Evolutionary conservation across 2,888 invertebrate genomes (phyloP).

Genomic region (Harpalus rufipes): DNA sequence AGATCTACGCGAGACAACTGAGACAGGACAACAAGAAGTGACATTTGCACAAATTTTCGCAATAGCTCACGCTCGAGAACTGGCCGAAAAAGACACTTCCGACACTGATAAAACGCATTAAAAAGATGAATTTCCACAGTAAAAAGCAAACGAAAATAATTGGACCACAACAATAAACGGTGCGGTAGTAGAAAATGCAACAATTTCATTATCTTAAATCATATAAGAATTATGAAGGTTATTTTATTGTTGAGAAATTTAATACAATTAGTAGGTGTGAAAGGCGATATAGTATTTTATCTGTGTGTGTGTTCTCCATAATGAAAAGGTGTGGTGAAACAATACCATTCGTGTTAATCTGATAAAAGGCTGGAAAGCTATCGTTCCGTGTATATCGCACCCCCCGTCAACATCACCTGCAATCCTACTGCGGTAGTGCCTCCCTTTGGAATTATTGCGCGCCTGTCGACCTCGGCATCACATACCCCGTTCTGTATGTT

Average conservation of each 20-base stretch:
- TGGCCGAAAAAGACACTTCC: too few relatives aligned
- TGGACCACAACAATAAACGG: too few relatives aligned
- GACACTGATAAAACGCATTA: too few relatives aligned
- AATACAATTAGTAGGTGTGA: neutral
- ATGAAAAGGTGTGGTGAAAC: slow-evolving; percentile 1
- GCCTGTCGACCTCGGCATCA: neutral
- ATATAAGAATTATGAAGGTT: too few relatives aligned
- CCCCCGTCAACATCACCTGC: neutral
- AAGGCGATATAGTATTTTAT: neutral
- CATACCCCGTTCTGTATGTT: slow-evolving; percentile 20
- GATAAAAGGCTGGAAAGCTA: neutral
- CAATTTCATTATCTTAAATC: too few relatives aligned
- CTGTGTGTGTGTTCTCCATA: neutral
- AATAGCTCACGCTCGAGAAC: too few relatives aligned
- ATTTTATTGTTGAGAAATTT: neutral
- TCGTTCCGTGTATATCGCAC: neutral
- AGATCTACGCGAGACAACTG: too few relatives aligned
- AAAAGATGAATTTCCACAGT: too few relatives aligned
- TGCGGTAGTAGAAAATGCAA: too few relatives aligned
- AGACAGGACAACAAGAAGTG: too few relatives aligned
- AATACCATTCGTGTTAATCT: slow-evolving; percentile 7
- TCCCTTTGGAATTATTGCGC: slow-evolving; percentile 5
- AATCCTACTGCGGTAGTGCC: neutral
- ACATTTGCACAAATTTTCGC: too few relatives aligned
- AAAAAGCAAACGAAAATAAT: too few relatives aligned